Evolutionary conservation across 1,140 invertebrate genomes (phyloP).

Genomic region (Proctacanthus coquilletti): DNA sequence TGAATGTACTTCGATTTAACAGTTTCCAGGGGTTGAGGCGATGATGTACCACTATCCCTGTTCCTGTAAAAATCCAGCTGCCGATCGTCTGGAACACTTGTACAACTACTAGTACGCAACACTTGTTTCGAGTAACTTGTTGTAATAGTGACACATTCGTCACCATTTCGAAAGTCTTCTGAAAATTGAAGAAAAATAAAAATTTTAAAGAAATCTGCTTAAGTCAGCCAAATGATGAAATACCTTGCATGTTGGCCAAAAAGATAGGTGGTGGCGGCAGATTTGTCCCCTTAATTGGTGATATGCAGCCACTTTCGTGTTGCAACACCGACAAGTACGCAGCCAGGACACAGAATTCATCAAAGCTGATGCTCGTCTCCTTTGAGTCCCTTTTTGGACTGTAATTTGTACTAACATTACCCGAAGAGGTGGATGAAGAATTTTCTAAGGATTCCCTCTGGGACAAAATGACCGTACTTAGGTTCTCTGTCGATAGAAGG

Average conservation of each 20-base stretch:
- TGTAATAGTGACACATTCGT: background rate
- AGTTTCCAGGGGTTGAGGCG: constrained; percentile 26
- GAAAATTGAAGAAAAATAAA: background rate
- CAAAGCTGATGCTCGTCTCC: constrained; percentile 19
- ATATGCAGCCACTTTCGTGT: constrained; percentile 28
- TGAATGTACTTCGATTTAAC: too few relatives aligned
- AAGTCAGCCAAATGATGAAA: too few relatives aligned
- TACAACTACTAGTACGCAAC: constrained; percentile 27
- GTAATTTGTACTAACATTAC: background rate
- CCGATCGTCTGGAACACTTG: constrained; percentile 21
- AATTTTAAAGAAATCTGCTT: too few relatives aligned
- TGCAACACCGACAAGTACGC: constrained; percentile 28
- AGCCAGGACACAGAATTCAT: constrained; percentile 28
- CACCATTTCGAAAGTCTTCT: background rate
- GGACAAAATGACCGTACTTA: constrained; percentile 27
- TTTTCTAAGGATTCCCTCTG: constrained; percentile 25
- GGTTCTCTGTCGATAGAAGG: constrained; percentile 28
- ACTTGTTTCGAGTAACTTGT: constrained; percentile 8
- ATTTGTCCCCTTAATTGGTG: constrained; percentile 30
- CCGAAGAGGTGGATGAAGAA: background rate
- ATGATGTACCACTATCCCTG: constrained; percentile 27
- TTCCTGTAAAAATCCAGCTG: background rate
- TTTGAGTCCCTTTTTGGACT: background rate
- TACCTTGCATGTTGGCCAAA: constrained; percentile 21
- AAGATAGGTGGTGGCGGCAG: constrained; percentile 28